A percentile compares a stretch with the other conserved stretches of the same genome.
These are phyloP conservation scores for Luscinia megarhynchos DNA, from an alignment of 2,797 vertebrate genomes.

Conservation along the genomic window DNA sequence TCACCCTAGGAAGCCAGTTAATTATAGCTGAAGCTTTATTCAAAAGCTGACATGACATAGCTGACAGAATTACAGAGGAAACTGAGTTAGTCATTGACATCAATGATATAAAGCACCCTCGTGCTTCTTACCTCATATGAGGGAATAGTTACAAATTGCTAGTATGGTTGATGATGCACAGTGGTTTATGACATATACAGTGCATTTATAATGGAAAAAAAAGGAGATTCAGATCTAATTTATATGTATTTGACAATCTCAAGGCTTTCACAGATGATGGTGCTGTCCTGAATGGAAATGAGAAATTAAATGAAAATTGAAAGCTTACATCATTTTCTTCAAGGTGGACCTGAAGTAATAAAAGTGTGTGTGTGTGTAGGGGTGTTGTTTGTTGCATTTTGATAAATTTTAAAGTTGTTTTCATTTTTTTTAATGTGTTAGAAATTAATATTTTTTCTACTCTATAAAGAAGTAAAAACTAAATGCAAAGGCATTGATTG, in stretches of 20 bases:
- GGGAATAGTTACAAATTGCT: constrained; percentile 1
- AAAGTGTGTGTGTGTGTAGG: accelerated
- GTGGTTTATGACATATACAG: neutral
- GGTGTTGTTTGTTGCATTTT: neutral
- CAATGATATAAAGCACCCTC: neutral
- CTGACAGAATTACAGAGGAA: neutral
- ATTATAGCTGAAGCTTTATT: constrained; percentile 17
- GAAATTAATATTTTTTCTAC: neutral
- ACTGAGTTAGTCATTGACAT: neutral
- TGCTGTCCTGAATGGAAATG: neutral
- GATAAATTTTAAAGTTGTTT: neutral
- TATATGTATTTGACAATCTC: neutral
- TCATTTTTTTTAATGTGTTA: neutral
- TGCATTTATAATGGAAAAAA: neutral
- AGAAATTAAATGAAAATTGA: neutral
- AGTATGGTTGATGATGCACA: neutral
- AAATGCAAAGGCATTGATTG: neutral
- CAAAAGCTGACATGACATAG: neutral
- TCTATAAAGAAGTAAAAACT: neutral
- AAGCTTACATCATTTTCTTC: neutral
- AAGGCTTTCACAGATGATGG: neutral
- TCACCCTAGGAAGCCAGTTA: constrained; percentile 30
- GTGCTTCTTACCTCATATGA: neutral
- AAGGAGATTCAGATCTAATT: neutral
- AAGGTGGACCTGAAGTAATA: neutral